phyloP scores from a whole-genome alignment of 2,113 vertebrate genomes.

The Kobus ellipsiprymnus region DNA sequence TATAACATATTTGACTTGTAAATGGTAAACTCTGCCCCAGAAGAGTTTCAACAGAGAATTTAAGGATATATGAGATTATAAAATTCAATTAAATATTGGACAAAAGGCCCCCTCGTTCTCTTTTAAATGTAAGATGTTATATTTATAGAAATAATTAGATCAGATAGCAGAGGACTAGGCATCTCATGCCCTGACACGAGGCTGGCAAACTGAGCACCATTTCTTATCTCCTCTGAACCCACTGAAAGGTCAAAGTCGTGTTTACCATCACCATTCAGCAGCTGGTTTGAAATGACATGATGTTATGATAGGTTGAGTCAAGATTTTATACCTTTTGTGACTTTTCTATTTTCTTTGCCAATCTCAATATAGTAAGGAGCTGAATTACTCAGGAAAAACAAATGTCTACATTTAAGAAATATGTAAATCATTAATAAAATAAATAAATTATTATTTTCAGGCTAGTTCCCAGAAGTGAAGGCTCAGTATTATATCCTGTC shows the following conservation, averaged over 20 bases:
- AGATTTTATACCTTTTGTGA: background rate
- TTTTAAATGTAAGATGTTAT: background rate
- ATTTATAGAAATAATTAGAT: background rate
- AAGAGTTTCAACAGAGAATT: background rate
- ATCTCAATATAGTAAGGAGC: background rate
- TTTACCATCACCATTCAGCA: background rate
- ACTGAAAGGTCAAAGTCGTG: background rate
- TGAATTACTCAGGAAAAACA: background rate
- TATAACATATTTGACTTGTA: background rate
- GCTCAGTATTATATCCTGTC: background rate
- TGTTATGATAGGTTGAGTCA: background rate
- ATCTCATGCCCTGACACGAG: background rate
- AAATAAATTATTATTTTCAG: background rate
- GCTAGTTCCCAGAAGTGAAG: background rate
- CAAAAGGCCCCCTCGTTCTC: background rate
- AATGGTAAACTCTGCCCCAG: background rate
- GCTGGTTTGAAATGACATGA: background rate
- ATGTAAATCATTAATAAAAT: background rate
- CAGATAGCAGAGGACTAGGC: no score
- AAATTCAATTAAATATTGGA: background rate
- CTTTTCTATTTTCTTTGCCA: background rate
- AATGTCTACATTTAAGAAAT: background rate
- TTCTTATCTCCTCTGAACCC: background rate
- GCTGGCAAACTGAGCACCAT: background rate
- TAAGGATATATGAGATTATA: background rate